Evolutionary conservation across 2,888 invertebrate genomes (phyloP).

Genomic region (Orthonevra nobilis): DNA sequence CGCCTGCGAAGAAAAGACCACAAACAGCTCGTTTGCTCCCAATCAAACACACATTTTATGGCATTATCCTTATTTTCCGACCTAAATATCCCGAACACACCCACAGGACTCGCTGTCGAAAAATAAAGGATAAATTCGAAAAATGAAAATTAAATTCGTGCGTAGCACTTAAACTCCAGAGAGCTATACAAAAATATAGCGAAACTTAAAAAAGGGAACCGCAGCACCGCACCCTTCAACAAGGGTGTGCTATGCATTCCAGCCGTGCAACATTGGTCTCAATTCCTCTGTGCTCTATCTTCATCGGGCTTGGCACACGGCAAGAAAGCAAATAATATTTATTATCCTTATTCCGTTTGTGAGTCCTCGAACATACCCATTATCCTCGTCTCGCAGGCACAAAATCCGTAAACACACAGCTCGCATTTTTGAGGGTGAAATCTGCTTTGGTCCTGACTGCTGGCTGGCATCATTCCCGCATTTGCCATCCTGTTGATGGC

Average conservation of each 20-base stretch:
- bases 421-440: slow-evolving; percentile 35
- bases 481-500: slow-evolving; percentile 40
- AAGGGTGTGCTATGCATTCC: slow-evolving; percentile 40
- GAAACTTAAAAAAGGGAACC: too few relatives aligned
- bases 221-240: slow-evolving; percentile 45
- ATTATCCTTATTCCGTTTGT: slow-evolving; percentile 49
- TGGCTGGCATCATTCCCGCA: slow-evolving; percentile 29
- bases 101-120: slow-evolving; percentile 27
- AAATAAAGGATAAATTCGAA: slow-evolving; percentile 24
- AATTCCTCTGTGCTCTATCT: slow-evolving; percentile 41
- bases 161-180: slow-evolving; percentile 35
- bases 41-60: slow-evolving; percentile 63
- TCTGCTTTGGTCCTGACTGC: slow-evolving; percentile 6
- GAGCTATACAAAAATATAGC: slow-evolving; percentile 4
- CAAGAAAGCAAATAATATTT: slow-evolving; percentile 37
- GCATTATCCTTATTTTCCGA: slow-evolving; percentile 35
- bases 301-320: slow-evolving; percentile 38
- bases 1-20: slow-evolving; percentile 20
- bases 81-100: slow-evolving; percentile 57
- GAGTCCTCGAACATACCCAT: slow-evolving; percentile 19
- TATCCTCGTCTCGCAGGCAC: background rate
- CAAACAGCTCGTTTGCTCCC: slow-evolving; percentile 68
- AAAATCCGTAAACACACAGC: background rate
- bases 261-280: slow-evolving; percentile 37
- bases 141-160: slow-evolving; percentile 52